Evolutionary conservation across 1,140 invertebrate species (phyloP), one percentile per base, ranked within the genome.

Genomic region (Episyrphus balteatus): DNA sequence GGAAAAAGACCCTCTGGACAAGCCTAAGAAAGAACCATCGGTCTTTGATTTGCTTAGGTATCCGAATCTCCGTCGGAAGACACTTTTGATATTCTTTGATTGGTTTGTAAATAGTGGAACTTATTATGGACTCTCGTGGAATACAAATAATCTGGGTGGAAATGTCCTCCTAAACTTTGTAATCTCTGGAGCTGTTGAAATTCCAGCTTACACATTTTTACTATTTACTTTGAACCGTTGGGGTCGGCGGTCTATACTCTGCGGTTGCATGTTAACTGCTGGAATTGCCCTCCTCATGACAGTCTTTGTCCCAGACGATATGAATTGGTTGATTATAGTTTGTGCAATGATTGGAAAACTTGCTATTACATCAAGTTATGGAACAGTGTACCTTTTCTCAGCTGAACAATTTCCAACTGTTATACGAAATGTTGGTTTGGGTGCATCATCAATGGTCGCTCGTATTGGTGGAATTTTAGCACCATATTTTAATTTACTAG

Each of bases 401-500:
- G 80, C 82, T 7, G 88, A 92, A 70, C 81, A 88, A 57, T 89
- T 87, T 56, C 88, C 88, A 1, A 91, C 88, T 1, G 79, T 85
- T 8, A 80, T 92, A 34, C 72, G 88, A 46, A 89, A 86, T 58
- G 80, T 83, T 38, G 86, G 79, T 11, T 63, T 91, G 49, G 88
- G 87, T 2, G 79, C 82, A 5, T 76, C 83, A 37, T 89, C 86
- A 0, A 86, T 82, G 51, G 81, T 78, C 51, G 87, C 86, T 8
- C 70, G 87, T 47, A 67, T 89, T 46, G 86, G 86, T 12, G 84
- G 83, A 30, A 83, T 88, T 53, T 62, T 85, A 38, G 82, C 86
- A 2, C 85, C 87, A 7, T 83, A 79, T 52, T 72, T 85, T 32
- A 80, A 82, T 55, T 71, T 76, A 32, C 54, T 83, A 56, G 77